Evolutionary conservation across 2,888 invertebrate species (phyloP).

Genomic region (Caenorhabditis japonica): DNA sequence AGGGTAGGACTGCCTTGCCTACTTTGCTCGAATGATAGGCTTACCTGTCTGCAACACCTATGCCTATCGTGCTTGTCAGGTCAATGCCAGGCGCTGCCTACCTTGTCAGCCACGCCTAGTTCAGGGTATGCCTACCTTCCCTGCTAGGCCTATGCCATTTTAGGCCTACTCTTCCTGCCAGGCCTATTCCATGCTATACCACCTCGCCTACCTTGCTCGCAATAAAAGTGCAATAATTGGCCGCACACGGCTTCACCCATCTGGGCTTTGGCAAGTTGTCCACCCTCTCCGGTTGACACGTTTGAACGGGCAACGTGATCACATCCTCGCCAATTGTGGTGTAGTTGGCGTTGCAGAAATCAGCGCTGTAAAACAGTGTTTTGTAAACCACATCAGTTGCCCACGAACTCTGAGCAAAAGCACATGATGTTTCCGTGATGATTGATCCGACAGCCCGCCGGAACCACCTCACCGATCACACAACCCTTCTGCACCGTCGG

Average conservation of each 20-base stretch:
- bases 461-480: slow-evolving; percentile 43
- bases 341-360: slow-evolving; percentile 53
- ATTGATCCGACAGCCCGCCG: slow-evolving; percentile 57
- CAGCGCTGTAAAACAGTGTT: slow-evolving; percentile 37
- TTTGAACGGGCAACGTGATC: slow-evolving; percentile 46
- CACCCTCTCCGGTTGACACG: slow-evolving; percentile 47
- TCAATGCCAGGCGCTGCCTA: too few species aligned
- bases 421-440: slow-evolving; percentile 59
- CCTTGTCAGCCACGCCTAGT: too few species aligned
- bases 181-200: too few species aligned
- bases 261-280: slow-evolving; percentile 45
- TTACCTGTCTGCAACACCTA: too few species aligned
- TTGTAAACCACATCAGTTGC: not conserved
- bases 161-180: too few species aligned
- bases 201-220: slow-evolving; percentile 32
- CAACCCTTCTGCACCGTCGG: slow-evolving; percentile 53
- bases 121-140: too few species aligned
- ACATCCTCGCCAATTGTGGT: slow-evolving; percentile 23
- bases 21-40: too few species aligned
- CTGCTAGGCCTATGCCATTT: too few species aligned
- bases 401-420: slow-evolving; percentile 51
- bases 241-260: slow-evolving; percentile 58
- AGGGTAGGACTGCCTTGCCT: too few species aligned
- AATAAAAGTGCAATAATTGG: slow-evolving; percentile 51
- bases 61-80: too few species aligned